Evolutionary conservation across 1,140 invertebrate genomes (phyloP).

Genomic region (Mylabris phalerata): DNA sequence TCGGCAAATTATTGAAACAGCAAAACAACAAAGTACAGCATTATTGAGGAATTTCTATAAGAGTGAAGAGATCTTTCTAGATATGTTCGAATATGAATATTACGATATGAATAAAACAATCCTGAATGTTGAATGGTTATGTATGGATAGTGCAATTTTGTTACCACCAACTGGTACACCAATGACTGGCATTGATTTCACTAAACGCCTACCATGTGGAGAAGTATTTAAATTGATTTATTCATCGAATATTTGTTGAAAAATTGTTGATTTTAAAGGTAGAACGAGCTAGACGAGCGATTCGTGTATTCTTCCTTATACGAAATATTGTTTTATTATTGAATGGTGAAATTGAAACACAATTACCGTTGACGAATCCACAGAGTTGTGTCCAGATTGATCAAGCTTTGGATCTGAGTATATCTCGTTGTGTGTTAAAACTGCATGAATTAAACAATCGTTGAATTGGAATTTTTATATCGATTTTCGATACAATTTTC

Average conservation of each 20-base stretch:
- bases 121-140: slow-evolving; percentile 86
- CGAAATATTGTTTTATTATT: slow-evolving; percentile 76
- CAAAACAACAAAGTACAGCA: slow-evolving; percentile 78
- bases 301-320: slow-evolving; percentile 90
- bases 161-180: slow-evolving; percentile 95
- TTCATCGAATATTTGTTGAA: not conserved
- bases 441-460: slow-evolving; percentile 36
- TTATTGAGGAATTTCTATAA: slow-evolving; percentile 90
- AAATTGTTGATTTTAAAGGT: slow-evolving; percentile 51
- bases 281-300: slow-evolving; percentile 86
- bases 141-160: slow-evolving; percentile 94
- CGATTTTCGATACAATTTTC: no score
- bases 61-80: slow-evolving; percentile 96
- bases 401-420: slow-evolving; percentile 90
- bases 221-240: slow-evolving; percentile 57
- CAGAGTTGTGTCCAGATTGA: slow-evolving; percentile 83
- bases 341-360: slow-evolving; percentile 73
- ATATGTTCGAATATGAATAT: slow-evolving; percentile 98
- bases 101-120: slow-evolving; percentile 83
- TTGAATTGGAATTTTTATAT: slow-evolving; percentile 14
- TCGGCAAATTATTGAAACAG: slow-evolving; percentile 64
- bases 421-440: slow-evolving; percentile 45
- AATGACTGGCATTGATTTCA: slow-evolving; percentile 92
- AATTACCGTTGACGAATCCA: slow-evolving; percentile 89
- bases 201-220: slow-evolving; percentile 89